phyloP scores from a whole-genome alignment of 1,140 invertebrate species.

The Papilio glaucus region DNA sequence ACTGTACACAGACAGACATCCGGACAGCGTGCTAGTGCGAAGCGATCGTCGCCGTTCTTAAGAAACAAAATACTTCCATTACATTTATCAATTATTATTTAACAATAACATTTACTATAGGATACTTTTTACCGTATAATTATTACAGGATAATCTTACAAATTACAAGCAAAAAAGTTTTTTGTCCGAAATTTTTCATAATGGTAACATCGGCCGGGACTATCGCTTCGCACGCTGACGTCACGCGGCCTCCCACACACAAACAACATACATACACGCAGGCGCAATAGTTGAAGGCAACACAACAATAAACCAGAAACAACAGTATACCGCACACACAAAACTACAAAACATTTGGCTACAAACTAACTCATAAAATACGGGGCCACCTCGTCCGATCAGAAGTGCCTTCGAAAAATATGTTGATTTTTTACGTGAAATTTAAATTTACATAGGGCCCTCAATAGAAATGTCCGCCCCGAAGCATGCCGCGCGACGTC shows the following conservation, averaged over 20 bases:
- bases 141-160: conserved; percentile 25
- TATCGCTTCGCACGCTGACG: conserved; percentile 61
- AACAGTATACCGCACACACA: conserved; percentile 50
- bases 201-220: conserved; percentile 45
- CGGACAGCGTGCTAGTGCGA: conserved; percentile 50
- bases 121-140: conserved; percentile 25
- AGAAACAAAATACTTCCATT: conserved; percentile 22
- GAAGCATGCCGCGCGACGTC: conserved; percentile 84
- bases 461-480: conserved; percentile 90
- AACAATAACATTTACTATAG: conserved; percentile 25
- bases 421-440: conserved; percentile 93
- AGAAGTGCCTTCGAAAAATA: conserved; percentile 92
- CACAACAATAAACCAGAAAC: conserved; percentile 73
- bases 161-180: conserved; percentile 26
- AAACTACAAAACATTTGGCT: conserved; percentile 61
- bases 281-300: conserved; percentile 74
- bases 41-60: conserved; percentile 41
- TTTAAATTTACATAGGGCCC: conserved; percentile 90
- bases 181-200: conserved; percentile 37
- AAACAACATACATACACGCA: conserved; percentile 81
- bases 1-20: conserved; percentile 38
- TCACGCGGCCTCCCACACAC: conserved; percentile 70
- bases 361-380: conserved; percentile 79
- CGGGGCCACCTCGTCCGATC: conserved; percentile 94
- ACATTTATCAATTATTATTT: conserved; percentile 21